These are phyloP conservation scores for Ciconia nigra DNA, from an alignment of 2,797 vertebrate species.

Conservation along the genomic window DNA sequence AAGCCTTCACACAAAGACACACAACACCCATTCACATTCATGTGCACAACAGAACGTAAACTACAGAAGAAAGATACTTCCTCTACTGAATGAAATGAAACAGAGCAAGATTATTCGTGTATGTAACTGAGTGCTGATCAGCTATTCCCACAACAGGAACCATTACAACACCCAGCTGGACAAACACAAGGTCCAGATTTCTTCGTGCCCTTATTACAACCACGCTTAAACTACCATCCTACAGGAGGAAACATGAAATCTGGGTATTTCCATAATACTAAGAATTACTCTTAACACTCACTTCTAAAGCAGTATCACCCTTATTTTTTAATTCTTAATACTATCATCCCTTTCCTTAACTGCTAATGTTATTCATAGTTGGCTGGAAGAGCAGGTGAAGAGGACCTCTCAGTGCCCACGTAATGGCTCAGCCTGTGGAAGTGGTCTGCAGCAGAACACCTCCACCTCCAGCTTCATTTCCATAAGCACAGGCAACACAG, in stretches of 20 bases:
- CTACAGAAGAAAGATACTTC: not conserved
- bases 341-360: not conserved
- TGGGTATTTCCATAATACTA: not conserved
- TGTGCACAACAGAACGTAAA: not conserved
- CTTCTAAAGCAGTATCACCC: not conserved
- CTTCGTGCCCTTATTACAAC: not conserved
- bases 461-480: slow-evolving; percentile 32
- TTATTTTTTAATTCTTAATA: not conserved
- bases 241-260: not conserved
- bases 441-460: not conserved
- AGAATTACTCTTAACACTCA: not conserved
- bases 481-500: not conserved
- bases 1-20: slow-evolving; percentile 36
- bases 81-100: not conserved
- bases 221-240: not conserved
- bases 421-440: not conserved
- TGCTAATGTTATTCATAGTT: not conserved
- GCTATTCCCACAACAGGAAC: not conserved
- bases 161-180: not conserved
- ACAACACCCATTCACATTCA: not conserved
- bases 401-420: not conserved
- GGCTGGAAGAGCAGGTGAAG: not conserved
- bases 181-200: not conserved
- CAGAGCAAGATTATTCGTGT: not conserved
- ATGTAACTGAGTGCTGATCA: not conserved